Conservation (phyloP, 2,797 vertebrate species). For the Harpagifer antarcticus region DNA sequence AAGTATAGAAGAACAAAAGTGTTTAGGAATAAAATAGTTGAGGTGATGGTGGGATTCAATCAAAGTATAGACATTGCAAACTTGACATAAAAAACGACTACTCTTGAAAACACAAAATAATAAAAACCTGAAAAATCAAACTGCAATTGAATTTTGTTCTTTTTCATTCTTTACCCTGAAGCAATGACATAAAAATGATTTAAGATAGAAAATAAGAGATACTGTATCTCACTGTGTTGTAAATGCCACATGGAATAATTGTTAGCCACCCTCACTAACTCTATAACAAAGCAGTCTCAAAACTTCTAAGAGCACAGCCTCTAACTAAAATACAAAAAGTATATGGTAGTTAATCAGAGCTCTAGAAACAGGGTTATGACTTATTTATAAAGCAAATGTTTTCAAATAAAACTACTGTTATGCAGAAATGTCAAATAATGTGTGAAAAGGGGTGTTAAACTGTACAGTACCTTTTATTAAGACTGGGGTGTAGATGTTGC, state of each 20-base stretch:
- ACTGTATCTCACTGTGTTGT: slow-evolving; percentile 50
- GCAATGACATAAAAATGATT: slow-evolving; percentile 62
- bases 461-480: not conserved
- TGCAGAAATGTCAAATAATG: slow-evolving; percentile 4
- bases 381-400: not conserved
- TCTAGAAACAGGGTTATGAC: not conserved
- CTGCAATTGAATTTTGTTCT: slow-evolving; percentile 48
- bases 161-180: slow-evolving; percentile 63
- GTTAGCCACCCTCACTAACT: slow-evolving; percentile 26
- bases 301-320: not conserved
- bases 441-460: not conserved
- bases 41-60: slow-evolving; percentile 69
- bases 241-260: slow-evolving; percentile 55
- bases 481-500: not conserved
- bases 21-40: slow-evolving; percentile 68
- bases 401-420: not conserved
- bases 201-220: slow-evolving; percentile 47
- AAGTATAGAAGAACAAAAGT: slow-evolving; percentile 67
- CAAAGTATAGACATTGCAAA: slow-evolving; percentile 65
- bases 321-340: not conserved
- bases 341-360: not conserved
- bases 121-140: slow-evolving; percentile 69
- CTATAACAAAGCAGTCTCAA: slow-evolving; percentile 20
- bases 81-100: slow-evolving; percentile 66
- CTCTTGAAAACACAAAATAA: slow-evolving; percentile 60